These are phyloP conservation scores for Peromyscus eremicus DNA, from an alignment of 2,797 vertebrate genomes.

Conservation along the genomic window DNA sequence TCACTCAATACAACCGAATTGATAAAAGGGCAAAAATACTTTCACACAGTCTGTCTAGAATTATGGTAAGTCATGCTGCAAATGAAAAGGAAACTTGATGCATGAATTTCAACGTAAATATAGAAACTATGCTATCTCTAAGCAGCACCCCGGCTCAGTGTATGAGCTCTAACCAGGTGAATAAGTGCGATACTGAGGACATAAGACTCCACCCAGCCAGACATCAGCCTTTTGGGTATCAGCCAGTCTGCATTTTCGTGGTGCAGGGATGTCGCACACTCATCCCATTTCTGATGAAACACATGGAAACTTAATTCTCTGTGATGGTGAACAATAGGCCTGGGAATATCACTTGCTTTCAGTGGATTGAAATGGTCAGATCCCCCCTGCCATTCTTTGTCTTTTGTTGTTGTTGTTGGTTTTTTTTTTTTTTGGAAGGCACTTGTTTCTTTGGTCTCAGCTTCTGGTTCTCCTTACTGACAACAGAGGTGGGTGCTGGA, in stretches of 20 bases:
- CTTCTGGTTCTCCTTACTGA: constrained; percentile 41
- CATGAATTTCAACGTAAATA: constrained; percentile 21
- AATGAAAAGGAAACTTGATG: constrained; percentile 49
- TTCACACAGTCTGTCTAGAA: constrained; percentile 31
- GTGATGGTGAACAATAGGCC: constrained; percentile 55
- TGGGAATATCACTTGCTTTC: constrained; percentile 68
- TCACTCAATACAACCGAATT: constrained; percentile 28
- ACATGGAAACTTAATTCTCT: constrained; percentile 73
- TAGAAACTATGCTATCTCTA: neutral
- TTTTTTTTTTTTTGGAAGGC: constrained; percentile 56
- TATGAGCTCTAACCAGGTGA: constrained; percentile 24
- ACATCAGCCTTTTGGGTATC: neutral
- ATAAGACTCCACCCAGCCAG: neutral
- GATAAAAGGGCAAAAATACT: constrained; percentile 4
- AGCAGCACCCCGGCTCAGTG: neutral
- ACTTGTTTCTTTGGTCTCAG: constrained; percentile 45
- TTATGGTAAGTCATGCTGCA: constrained; percentile 16
- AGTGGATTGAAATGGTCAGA: constrained; percentile 70
- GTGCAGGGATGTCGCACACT: constrained; percentile 58
- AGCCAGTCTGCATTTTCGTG: constrained; percentile 17
- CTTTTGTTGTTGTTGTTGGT: no score
- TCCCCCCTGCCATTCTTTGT: constrained; percentile 40
- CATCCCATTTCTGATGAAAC: constrained; percentile 73
- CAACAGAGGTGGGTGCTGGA: constrained; percentile 2
- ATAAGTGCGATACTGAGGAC: neutral